Base-by-base conservation (phyloP, 1,140 invertebrate species). In the Homalodisca vitripennis region DNA sequence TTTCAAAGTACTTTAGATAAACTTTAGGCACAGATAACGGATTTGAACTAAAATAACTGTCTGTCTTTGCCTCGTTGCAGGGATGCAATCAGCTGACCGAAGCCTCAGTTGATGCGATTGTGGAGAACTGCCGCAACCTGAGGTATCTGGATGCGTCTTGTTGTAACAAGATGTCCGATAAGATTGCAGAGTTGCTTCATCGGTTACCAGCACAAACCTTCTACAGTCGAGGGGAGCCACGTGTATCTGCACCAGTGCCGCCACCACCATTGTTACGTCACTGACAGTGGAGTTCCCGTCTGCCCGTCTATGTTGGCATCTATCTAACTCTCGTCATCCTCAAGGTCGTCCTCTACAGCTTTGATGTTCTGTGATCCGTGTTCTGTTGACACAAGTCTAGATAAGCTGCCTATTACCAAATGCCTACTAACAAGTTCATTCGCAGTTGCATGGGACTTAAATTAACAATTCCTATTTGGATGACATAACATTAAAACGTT, bases 81-180 rank as follows among this genome's bases (percentile, higher is more conserved):
- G 85, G 84, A 57, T 91, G 89, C 78, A 86, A 84, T 72, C 83
- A 86, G 73, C 73, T 91, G 20, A 90, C 88, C 0, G 85, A 90
- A 20, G 48, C 48, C 48, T 51, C 48, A 6, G 48, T 51, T 6
- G 3, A 3, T 6, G 48, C 48, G 14, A 51, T 51, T 12, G 48
- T 51, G 3, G 48, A 51, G 2, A 14, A 51, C n/a, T 12, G 48
- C 22, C 48, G n/a, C n/a, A 14, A 51, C 17, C 48, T 51, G 48
- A 14, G 48, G 3, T 51, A 51, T n/a, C n/a, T 51, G n/a, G 48
- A 51, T n/a, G 3, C 22, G n/a, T 51, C 48, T 10, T 22, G 22
- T 14, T 51, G 48, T 20, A 51, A 3, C 3, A 51, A 51, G 48
- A 51, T 51, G 6, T 51, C 48, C 22, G 48, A 51, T 3, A 51